Conservation (phyloP, 2,797 vertebrate species). For the Lindbergichthys nudifrons region DNA sequence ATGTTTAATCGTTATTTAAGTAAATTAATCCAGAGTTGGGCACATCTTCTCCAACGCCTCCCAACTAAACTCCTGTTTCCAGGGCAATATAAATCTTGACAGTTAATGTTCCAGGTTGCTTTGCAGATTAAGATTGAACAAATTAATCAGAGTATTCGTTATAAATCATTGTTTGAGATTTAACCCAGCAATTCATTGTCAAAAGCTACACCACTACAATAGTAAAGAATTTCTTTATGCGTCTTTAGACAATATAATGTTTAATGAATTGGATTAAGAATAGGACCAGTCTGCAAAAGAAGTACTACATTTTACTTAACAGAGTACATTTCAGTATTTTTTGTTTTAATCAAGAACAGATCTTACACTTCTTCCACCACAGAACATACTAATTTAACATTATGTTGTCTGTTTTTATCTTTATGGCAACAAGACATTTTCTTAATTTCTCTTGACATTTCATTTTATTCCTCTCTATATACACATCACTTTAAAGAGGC, state of each 20-base stretch:
- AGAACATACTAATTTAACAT: background rate
- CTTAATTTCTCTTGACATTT: constrained; percentile 8
- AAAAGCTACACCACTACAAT: background rate
- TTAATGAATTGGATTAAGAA: background rate
- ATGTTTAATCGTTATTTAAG: too few relatives aligned
- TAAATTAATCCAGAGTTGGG: too few relatives aligned
- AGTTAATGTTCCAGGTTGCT: background rate
- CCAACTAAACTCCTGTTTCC: background rate
- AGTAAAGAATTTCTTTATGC: background rate
- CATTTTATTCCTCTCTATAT: constrained; percentile 22
- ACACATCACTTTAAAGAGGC: constrained; percentile 43
- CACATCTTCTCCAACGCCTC: background rate
- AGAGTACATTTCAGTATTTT: constrained; percentile 1
- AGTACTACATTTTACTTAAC: background rate
- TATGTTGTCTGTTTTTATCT: constrained; percentile 5
- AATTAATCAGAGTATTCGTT: too few relatives aligned
- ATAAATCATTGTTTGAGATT: too few relatives aligned
- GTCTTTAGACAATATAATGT: constrained; percentile 1
- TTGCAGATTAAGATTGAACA: too few relatives aligned
- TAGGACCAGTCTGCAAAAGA: too few relatives aligned
- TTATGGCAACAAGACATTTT: constrained; percentile 13
- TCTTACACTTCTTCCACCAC: background rate
- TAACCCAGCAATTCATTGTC: too few relatives aligned
- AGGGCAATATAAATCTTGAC: background rate
- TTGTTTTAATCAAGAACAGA: background rate